Percentiles rank a stretch among this genome's conserved stretches.
Evolutionary conservation across 2,113 vertebrate genomes (phyloP).

Genomic region (Phalacrocorax pelagicus): DNA sequence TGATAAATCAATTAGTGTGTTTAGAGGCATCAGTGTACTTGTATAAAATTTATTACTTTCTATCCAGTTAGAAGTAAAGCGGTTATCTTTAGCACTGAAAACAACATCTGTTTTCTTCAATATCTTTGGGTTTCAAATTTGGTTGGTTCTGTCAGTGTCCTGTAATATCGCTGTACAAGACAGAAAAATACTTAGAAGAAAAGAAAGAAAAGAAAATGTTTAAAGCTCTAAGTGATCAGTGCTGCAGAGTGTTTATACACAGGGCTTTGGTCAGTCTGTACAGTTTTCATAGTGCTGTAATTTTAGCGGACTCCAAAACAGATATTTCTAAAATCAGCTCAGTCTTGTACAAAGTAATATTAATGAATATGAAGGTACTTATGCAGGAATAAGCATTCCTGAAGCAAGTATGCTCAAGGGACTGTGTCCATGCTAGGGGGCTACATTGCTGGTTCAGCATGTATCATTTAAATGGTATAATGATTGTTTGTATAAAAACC

Average conservation of each 20-base stretch:
- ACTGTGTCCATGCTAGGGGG: too few relatives aligned
- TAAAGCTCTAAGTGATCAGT: not conserved
- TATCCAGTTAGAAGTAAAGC: not conserved
- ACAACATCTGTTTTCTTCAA: not conserved
- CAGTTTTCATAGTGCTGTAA: not conserved
- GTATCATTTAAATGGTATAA: not conserved
- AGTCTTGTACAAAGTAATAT: not conserved
- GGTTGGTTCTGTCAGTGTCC: not conserved
- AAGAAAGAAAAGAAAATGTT: not conserved
- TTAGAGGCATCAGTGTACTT: not conserved
- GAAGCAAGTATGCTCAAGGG: not conserved
- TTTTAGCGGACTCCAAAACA: not conserved
- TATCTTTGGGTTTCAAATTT: not conserved
- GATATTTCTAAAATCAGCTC: not conserved
- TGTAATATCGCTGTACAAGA: not conserved
- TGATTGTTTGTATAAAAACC: not conserved
- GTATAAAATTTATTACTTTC: not conserved
- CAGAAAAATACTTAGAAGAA: not conserved
- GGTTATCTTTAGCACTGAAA: not conserved
- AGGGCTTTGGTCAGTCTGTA: not conserved
- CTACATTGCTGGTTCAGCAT: not conserved
- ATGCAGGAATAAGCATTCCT: not conserved
- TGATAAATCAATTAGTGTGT: constrained; percentile 17
- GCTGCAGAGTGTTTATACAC: not conserved
- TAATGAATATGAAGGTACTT: not conserved